phyloP scores from a whole-genome alignment of 2,888 invertebrate species.

The Tryphoninae sp. region DNA sequence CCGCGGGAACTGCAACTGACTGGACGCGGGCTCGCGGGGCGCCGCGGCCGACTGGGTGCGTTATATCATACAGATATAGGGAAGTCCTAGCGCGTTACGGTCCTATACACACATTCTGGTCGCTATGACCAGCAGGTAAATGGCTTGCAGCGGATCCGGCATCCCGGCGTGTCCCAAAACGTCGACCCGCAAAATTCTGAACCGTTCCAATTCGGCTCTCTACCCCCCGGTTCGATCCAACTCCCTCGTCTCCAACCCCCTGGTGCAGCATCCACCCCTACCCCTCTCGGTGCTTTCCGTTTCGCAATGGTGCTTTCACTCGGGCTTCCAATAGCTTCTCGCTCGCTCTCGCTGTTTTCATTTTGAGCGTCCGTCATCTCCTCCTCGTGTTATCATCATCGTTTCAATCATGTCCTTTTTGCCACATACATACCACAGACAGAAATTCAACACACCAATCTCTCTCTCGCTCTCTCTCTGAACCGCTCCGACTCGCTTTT shows the following conservation, averaged over 20 bases:
- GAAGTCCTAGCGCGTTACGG: neutral
- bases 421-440: constrained; percentile 59
- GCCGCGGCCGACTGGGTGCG: constrained; percentile 51
- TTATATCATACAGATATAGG: constrained; percentile 47
- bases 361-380: constrained; percentile 58
- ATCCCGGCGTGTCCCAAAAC: constrained; percentile 55
- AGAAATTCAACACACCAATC: constrained; percentile 60
- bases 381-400: constrained; percentile 71
- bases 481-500: constrained; percentile 19
- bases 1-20: constrained; percentile 79
- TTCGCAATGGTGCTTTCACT: constrained; percentile 20
- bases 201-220: constrained; percentile 40
- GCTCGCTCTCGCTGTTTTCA: constrained; percentile 67
- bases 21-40: constrained; percentile 68
- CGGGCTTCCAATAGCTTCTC: constrained; percentile 46
- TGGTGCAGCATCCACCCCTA: constrained; percentile 46
- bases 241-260: constrained; percentile 10
- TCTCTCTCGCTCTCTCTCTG: constrained; percentile 46
- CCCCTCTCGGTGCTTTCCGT: constrained; percentile 41
- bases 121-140: constrained; percentile 52
- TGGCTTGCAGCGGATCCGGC: constrained; percentile 45
- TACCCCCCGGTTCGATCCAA: neutral
- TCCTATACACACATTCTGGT: constrained; percentile 33
- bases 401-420: constrained; percentile 69
- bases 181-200: constrained; percentile 54